A percentile compares a stretch with the other conserved stretches of the same genome.
These are phyloP conservation scores for Pseudopipra pipra DNA, from an alignment of 2,113 vertebrate species.

Conservation along the genomic window DNA sequence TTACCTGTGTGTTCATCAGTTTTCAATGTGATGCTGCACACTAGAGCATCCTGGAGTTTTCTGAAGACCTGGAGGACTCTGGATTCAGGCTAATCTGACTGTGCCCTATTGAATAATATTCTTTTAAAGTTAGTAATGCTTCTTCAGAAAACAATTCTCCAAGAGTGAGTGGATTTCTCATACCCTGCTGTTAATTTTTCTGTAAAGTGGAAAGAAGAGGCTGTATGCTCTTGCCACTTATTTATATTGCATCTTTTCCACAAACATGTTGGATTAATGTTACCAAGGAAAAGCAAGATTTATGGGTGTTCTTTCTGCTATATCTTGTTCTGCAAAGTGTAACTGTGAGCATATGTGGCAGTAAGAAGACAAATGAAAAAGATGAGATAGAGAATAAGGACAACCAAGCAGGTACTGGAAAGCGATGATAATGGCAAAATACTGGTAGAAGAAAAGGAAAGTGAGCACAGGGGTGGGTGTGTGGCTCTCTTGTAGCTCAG, in stretches of 20 bases:
- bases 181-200: background rate
- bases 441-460: background rate
- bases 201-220: background rate
- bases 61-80: background rate
- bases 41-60: background rate
- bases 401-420: background rate
- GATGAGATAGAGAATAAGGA: background rate
- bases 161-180: background rate
- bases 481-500: accelerated
- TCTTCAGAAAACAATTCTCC: background rate
- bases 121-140: background rate
- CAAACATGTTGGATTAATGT: background rate
- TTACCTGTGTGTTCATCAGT: background rate
- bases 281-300: background rate
- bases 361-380: background rate
- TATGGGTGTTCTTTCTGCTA: background rate
- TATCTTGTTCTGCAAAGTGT: background rate
- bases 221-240: background rate
- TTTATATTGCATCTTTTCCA: background rate
- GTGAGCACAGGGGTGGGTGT: accelerated
- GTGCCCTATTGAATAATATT: background rate
- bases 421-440: background rate
- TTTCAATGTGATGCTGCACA: background rate
- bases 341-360: accelerated
- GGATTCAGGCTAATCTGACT: background rate